Evolutionary conservation across 2,113 vertebrate species (phyloP).

Genomic region (Rhinogobius similis): DNA sequence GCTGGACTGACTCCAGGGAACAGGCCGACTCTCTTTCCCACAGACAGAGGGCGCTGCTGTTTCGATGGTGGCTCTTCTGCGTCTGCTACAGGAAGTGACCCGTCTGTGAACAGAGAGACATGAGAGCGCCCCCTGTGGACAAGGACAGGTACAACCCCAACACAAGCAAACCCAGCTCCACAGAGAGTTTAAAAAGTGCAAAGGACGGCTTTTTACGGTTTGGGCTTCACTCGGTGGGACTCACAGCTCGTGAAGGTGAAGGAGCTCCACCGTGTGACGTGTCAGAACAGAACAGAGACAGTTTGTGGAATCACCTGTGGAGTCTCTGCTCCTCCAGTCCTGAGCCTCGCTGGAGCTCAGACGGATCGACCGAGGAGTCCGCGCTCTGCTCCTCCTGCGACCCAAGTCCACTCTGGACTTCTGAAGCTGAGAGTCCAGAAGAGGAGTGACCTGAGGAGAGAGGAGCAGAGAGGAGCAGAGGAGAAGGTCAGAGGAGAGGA

Average conservation of each 20-base stretch:
- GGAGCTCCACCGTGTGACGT: background rate
- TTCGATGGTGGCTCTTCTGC: constrained; percentile 33
- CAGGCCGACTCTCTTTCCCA: constrained; percentile 75
- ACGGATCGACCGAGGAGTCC: constrained; percentile 70
- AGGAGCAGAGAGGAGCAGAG: background rate
- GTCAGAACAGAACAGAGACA: background rate
- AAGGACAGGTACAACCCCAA: no score
- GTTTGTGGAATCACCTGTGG: constrained; percentile 75
- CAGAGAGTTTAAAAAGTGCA: no score
- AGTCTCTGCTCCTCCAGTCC: constrained; percentile 82
- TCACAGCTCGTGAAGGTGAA: background rate
- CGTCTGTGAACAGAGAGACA: no score
- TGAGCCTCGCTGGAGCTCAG: constrained; percentile 8
- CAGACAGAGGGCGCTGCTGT: constrained; percentile 20
- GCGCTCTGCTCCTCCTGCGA: constrained; percentile 72
- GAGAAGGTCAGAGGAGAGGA: background rate
- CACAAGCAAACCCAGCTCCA: no score
- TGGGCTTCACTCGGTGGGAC: no score
- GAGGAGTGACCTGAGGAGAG: no score
- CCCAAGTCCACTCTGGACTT: constrained; percentile 83
- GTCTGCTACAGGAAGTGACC: constrained; percentile 13
- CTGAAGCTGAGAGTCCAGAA: constrained; percentile 80
- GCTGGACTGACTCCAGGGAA: constrained; percentile 85
- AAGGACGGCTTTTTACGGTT: no score
- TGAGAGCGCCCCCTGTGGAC: no score